phyloP scores from a whole-genome alignment of 2,888 invertebrate species.

The Tyria jacobaeae region DNA sequence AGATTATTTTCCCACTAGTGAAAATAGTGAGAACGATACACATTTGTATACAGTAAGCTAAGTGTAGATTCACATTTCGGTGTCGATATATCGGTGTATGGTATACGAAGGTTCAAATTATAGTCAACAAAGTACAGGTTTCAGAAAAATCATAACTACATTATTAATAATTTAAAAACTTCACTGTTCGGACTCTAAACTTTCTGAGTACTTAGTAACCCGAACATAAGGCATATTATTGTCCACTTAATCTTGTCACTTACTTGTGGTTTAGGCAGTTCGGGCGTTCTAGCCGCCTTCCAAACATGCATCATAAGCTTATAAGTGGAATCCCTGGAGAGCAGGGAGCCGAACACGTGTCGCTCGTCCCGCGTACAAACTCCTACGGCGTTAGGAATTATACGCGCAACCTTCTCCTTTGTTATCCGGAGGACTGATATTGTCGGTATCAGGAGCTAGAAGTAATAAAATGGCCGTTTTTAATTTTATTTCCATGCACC shows the following conservation, averaged over 20 bases:
- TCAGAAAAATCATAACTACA: neutral
- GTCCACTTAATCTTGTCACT: neutral
- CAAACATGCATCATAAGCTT: constrained; percentile 95
- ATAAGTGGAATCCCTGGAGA: constrained; percentile 95
- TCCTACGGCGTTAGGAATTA: constrained; percentile 98
- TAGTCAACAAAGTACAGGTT: neutral
- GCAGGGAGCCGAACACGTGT: constrained; percentile 95
- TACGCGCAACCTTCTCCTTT: constrained; percentile 96
- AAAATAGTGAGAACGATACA: neutral
- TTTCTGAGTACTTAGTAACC: neutral
- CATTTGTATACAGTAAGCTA: constrained; percentile 2
- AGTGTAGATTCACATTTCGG: constrained; percentile 5
- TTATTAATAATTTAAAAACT: neutral
- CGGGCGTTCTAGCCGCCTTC: constrained; percentile 87
- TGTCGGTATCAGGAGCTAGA: constrained; percentile 95
- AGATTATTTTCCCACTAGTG: neutral
- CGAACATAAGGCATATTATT: neutral
- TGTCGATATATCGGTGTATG: neutral
- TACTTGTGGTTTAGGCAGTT: constrained; percentile 75
- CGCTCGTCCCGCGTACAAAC: constrained; percentile 94
- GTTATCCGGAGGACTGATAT: constrained; percentile 94
- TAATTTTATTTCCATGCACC: too few species aligned
- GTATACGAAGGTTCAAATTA: neutral
- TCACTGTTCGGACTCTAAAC: neutral
- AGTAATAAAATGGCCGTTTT: constrained; percentile 35